Base-by-base conservation (phyloP, 1,140 invertebrate genomes). In the Formica exsecta region DNA sequence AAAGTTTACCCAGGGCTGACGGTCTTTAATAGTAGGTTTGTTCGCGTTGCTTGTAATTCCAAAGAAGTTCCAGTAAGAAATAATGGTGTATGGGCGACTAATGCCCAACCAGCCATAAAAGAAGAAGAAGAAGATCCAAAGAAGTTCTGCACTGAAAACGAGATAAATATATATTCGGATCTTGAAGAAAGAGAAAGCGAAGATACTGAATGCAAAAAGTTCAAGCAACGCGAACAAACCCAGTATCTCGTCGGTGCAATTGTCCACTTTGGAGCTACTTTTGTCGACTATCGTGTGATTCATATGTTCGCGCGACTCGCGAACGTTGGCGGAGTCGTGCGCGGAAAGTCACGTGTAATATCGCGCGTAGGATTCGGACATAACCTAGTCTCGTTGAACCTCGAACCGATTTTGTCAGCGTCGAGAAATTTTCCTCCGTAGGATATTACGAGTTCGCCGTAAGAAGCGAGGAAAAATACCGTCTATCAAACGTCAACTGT, bases 331-430 rank as follows among this genome's bases (percentile, higher is more conserved):
- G 25, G 22, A 54, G 44, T 44, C 61, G 76, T 54, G 29, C 70
- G 75, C 79, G 62, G 86, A 86, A 36, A 85, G 84, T 90, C 89
- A 89, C 85, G 86, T 87, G 89, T 74, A 88, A 87, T 32, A 65
- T 64, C 65, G 51, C n/a, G 59, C 73, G 71, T 92, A 81, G 87
- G 86, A 61, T 51, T 79, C 62, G 75, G 32, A 80, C 85, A 86
- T 92, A 92, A 92, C 91, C 91, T 92, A 86, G 59, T 61, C 29
- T n/a, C 32, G 9, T 29, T 64, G 57, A 84, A 65, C 74, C 76
- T 86, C 84, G 48, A 85, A 92, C 73, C 66, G 54, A 68, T 7
- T 6, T 62, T 0, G 38, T 74, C n/a, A 19, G 1, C 48, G 16
- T 51, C 4, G 48, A 19, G 48, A 44, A 32, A 19, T 44, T 87